These are phyloP conservation scores for Dinocampus coccinellae DNA, from an alignment of 2,888 invertebrate genomes.

Conservation along the genomic window DNA sequence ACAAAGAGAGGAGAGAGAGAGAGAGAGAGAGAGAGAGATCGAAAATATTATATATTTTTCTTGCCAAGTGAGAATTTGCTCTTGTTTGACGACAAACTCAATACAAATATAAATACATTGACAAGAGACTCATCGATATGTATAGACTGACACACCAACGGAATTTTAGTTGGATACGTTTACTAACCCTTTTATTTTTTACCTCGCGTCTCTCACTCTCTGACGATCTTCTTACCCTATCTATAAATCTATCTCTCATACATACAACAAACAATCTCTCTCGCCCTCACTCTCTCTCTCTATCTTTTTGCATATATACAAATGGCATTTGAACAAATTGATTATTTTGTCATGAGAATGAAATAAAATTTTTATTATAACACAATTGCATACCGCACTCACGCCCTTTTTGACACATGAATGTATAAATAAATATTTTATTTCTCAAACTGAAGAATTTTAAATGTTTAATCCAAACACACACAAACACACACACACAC, in stretches of 20 bases:
- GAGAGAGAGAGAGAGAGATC: conserved; percentile 55
- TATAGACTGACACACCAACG: conserved; percentile 60
- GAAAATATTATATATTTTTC: conserved; percentile 51
- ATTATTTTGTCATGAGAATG: conserved; percentile 41
- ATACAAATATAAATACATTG: conserved; percentile 15
- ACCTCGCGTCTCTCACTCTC: conserved; percentile 1
- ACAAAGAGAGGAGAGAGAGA: conserved; percentile 54
- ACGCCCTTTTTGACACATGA: conserved; percentile 24
- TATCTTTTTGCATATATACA: conserved; percentile 1
- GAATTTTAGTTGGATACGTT: conserved; percentile 66
- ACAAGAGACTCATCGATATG: conserved; percentile 61
- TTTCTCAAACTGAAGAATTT: too few relatives aligned
- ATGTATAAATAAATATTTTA: not conserved
- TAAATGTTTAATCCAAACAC: not conserved
- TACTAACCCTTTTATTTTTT: conserved; percentile 20
- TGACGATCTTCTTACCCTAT: not conserved
- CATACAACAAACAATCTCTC: too few relatives aligned
- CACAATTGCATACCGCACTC: conserved; percentile 32
- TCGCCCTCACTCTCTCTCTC: conserved; percentile 7
- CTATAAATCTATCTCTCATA: too few relatives aligned
- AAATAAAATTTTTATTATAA: conserved; percentile 35
- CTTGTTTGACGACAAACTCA: conserved; percentile 44
- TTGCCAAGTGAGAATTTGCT: conserved; percentile 57
- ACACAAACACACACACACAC: not conserved
- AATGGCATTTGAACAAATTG: conserved; percentile 55